phyloP scores from a whole-genome alignment of 2,888 invertebrate genomes.

The Pandemis heparana region DNA sequence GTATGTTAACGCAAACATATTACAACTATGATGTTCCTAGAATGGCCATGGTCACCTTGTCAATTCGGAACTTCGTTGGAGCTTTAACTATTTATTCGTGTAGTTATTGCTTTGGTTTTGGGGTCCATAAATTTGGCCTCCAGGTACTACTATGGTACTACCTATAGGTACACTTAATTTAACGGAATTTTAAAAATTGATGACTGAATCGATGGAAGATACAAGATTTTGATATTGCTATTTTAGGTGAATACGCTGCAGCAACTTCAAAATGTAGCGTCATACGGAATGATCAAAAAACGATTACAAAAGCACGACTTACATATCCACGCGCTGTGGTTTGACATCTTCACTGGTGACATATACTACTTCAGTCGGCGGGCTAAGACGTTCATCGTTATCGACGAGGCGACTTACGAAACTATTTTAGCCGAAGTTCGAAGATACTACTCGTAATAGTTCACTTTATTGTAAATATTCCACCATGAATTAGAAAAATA shows the following conservation, averaged over 20 bases:
- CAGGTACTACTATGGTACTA: too few relatives aligned
- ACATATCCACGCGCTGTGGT: constrained; percentile 98
- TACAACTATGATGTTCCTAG: neutral
- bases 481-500: too few relatives aligned
- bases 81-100: neutral
- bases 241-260: constrained; percentile 94
- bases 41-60: neutral
- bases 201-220: neutral
- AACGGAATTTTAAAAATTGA: neutral
- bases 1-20: neutral
- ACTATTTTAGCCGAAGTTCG: constrained; percentile 91
- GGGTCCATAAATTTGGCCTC: too few relatives aligned
- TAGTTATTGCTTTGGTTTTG: too few relatives aligned
- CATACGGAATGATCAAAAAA: constrained; percentile 95
- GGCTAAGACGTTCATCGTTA: constrained; percentile 93
- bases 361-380: constrained; percentile 97
- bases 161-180: too few relatives aligned
- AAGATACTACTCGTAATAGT: constrained; percentile 90
- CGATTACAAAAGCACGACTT: constrained; percentile 92
- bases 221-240: constrained; percentile 7
- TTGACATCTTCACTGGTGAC: constrained; percentile 98
- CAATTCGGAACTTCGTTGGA: neutral
- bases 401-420: constrained; percentile 93
- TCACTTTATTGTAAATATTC: neutral
- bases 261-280: constrained; percentile 96